These are phyloP conservation scores for Mythimna lalbum DNA, from an alignment of 2,888 invertebrate species.

Conservation along the genomic window DNA sequence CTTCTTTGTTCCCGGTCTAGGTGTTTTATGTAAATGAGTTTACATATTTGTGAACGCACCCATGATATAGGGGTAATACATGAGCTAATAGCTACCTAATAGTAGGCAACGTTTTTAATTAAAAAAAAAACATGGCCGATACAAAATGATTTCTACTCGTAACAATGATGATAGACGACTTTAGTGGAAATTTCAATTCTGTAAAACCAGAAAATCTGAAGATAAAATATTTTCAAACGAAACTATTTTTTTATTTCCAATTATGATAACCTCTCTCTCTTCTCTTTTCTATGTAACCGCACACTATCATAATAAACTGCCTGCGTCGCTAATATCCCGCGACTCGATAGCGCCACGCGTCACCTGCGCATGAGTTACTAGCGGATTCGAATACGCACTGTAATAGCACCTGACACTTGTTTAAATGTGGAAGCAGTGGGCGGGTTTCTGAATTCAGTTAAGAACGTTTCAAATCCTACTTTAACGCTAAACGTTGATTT, in stretches of 20 bases:
- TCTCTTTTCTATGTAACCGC: not conserved
- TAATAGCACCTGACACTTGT: constrained; percentile 42
- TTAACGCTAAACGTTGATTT: too few relatives aligned
- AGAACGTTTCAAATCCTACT: too few relatives aligned
- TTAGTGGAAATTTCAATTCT: not conserved
- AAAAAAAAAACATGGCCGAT: not conserved
- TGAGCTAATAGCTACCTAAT: too few relatives aligned
- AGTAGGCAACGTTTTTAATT: too few relatives aligned
- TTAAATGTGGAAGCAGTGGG: constrained; percentile 14
- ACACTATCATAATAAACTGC: constrained; percentile 24
- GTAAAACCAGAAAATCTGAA: not conserved
- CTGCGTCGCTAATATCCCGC: constrained; percentile 11
- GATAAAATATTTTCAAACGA: not conserved
- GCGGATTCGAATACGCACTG: constrained; percentile 39
- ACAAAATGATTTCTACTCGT: not conserved
- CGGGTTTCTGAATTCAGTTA: too few relatives aligned
- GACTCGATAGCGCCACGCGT: constrained; percentile 44
- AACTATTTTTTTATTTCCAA: not conserved
- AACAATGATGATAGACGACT: too few relatives aligned
- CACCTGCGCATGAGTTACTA: constrained; percentile 49
- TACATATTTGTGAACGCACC: too few relatives aligned
- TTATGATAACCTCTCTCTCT: too few relatives aligned
- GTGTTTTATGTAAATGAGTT: too few relatives aligned
- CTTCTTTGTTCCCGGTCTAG: too few relatives aligned
- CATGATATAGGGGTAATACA: too few relatives aligned